phyloP scores from a whole-genome alignment of 2,113 vertebrate species.

The Cynopterus brachyotis region DNA sequence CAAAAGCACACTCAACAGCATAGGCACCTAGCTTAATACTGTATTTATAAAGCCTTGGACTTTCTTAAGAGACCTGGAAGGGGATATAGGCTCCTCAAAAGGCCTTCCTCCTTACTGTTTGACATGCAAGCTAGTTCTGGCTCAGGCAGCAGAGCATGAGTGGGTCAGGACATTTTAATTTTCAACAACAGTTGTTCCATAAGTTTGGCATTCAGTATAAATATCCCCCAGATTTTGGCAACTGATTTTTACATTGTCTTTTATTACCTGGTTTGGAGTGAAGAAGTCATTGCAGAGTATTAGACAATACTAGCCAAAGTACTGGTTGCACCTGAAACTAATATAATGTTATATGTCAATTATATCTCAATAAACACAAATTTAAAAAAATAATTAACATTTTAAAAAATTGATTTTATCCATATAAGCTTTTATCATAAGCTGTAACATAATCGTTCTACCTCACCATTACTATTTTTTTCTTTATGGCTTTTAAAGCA shows the following conservation, averaged over 20 bases:
- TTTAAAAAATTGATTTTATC: neutral
- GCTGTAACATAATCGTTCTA: neutral
- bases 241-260: neutral
- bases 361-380: neutral
- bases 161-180: neutral
- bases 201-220: neutral
- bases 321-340: neutral
- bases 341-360: neutral
- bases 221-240: neutral
- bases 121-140: neutral
- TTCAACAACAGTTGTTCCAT: fast-evolving
- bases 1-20: neutral
- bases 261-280: neutral
- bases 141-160: neutral
- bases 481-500: neutral
- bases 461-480: neutral
- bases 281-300: neutral
- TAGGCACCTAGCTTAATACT: neutral
- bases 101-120: no score
- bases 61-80: neutral
- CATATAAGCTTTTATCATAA: neutral
- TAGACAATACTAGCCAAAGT: neutral
- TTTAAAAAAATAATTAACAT: neutral
- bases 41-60: neutral
- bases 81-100: fast-evolving